These are phyloP conservation scores for Mystacides longicornis DNA, from an alignment of 2,888 invertebrate species.

Conservation along the genomic window DNA sequence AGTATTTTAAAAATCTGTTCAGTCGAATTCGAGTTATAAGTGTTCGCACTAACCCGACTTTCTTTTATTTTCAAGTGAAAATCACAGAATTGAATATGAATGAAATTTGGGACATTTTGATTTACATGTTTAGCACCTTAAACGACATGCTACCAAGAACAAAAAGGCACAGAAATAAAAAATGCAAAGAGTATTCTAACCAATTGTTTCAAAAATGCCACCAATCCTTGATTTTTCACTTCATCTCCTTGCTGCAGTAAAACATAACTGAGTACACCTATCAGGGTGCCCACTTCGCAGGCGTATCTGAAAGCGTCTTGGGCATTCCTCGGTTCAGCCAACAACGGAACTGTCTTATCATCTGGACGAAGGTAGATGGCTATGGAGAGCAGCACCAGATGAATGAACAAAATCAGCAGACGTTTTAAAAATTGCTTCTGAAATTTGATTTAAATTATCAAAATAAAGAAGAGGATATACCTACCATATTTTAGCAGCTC, in stretches of 20 bases:
- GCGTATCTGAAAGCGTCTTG: constrained; percentile 54
- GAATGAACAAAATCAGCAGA: constrained; percentile 77
- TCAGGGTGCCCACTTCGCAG: constrained; percentile 77
- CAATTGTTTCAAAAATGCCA: constrained; percentile 86
- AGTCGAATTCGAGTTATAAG: too few relatives aligned
- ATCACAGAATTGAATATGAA: too few relatives aligned
- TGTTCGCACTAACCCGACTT: too few relatives aligned
- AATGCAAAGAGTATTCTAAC: constrained; percentile 43
- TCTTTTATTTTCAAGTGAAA: too few relatives aligned
- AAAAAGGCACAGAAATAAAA: too few relatives aligned
- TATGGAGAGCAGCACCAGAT: constrained; percentile 78
- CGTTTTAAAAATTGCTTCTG: constrained; percentile 91
- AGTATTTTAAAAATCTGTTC: too few relatives aligned
- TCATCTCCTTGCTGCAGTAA: constrained; percentile 91
- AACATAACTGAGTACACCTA: constrained; percentile 82
- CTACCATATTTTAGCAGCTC: too few relatives aligned
- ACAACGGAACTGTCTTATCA: constrained; percentile 48
- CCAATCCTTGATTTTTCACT: constrained; percentile 86
- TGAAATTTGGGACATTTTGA: too few relatives aligned
- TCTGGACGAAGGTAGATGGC: constrained; percentile 88
- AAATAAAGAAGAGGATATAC: too few relatives aligned
- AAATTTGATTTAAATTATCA: background rate
- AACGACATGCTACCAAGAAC: too few relatives aligned
- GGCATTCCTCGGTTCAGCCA: constrained; percentile 48
- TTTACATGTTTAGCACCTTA: too few relatives aligned